Base-by-base conservation (phyloP, 2,113 vertebrate species). In the Cyanoderma ruficeps region DNA sequence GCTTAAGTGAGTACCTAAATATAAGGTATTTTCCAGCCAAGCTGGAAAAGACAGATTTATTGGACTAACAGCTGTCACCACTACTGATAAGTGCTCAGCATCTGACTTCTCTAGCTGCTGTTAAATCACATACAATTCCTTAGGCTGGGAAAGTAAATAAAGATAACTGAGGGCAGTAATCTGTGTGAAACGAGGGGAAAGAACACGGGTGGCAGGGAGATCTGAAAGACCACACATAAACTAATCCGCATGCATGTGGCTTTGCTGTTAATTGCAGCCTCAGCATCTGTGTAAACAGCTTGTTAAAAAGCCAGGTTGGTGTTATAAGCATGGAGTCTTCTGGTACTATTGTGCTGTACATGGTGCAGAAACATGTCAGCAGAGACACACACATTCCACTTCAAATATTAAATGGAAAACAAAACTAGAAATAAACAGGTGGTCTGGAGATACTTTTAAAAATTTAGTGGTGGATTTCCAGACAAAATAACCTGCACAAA, bases 141-240 rank as follows among this genome's bases (percentile, higher is more conserved):
- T 67, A 74, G 83, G 49, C 59, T 94, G 65, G 16, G 31, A 81
- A 95, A 80, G 47, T 86, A 94, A 94, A 93, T 89, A 84, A 90
- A 86, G 39, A 67, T 71, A 94, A 78, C 41, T 8, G 39, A 78
- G 27, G 59, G 50, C 25, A 85, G 65, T 60, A 87, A n/a, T 68
- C 69, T 87, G 16, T 44, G 33, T 75, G 61, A 86, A 87, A 68
- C 44, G 33, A 31, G 30, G 68, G 55, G 31, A 59, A 91, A 84
- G 33, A 84, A 47, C 33, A 47, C 7, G 35, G 44, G 24, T 82
- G 89, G 35, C 69, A 70, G 42, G 28, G 42, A 63, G 42, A 65
- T 41, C 52, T 72, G 50, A 84, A 86, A 75, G 65, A 78, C 60
- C 69, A 53, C 41, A 33, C 21, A 17, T 50, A 49, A 68, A 3